These are phyloP conservation scores for Chauna torquata DNA, from an alignment of 2,113 vertebrate genomes.

Conservation along the genomic window DNA sequence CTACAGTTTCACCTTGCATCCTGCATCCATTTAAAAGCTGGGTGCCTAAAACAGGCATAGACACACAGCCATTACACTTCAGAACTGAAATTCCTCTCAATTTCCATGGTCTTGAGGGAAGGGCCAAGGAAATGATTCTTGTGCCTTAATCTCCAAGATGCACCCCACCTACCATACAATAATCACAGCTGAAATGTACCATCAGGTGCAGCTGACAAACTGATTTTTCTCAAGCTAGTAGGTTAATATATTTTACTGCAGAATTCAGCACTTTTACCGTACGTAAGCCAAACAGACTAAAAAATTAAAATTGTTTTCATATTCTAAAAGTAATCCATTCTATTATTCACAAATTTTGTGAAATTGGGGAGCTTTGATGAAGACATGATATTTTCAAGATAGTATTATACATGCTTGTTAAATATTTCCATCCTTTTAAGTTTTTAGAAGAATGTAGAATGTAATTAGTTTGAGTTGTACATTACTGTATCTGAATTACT, in stretches of 20 bases:
- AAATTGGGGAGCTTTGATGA: background rate
- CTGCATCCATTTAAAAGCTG: background rate
- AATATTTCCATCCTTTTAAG: background rate
- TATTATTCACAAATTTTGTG: background rate
- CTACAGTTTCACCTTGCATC: background rate
- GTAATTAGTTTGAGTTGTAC: background rate
- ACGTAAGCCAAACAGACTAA: background rate
- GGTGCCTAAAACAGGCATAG: background rate
- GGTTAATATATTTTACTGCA: background rate
- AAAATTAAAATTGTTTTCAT: background rate
- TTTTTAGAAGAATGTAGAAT: background rate
- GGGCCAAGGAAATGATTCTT: background rate
- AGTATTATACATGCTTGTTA: background rate
- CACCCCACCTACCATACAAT: background rate
- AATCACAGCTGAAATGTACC: background rate
- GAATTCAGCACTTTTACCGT: background rate
- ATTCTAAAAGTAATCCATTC: background rate
- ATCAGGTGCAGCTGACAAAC: background rate
- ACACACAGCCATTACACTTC: background rate
- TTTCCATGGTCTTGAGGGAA: background rate
- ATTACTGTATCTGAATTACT: background rate
- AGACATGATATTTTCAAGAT: background rate
- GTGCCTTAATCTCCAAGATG: background rate
- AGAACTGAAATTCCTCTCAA: background rate
- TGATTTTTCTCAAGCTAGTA: background rate